Conservation (phyloP, 2,113 vertebrate genomes). For the Tautogolabrus adspersus region DNA sequence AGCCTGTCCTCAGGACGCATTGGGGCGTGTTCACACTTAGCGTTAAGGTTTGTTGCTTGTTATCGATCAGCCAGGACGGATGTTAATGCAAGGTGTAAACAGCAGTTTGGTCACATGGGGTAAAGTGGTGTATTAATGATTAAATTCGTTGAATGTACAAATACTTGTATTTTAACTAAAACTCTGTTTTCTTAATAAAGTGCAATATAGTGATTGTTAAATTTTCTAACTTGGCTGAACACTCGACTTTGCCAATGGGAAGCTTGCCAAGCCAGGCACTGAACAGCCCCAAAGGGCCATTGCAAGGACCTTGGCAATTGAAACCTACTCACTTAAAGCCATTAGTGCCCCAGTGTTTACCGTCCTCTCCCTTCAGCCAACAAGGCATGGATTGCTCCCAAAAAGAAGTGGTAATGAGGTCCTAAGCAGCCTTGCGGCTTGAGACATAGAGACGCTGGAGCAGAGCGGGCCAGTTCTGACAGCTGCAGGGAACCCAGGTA, state of each 20-base stretch:
- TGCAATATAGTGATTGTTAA: slow-evolving; percentile 19
- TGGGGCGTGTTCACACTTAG: too few relatives aligned
- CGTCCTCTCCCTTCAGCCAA: slow-evolving; percentile 70
- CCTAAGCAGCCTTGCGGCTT: slow-evolving; percentile 60
- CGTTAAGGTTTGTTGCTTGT: too few relatives aligned
- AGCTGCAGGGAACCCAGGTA: slow-evolving; percentile 64
- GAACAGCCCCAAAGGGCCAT: slow-evolving; percentile 65
- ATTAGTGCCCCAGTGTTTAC: slow-evolving; percentile 81
- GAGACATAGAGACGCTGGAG: slow-evolving; percentile 71
- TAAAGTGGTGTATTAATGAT: not conserved
- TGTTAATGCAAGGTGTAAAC: not conserved
- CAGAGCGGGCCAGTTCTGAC: slow-evolving; percentile 43
- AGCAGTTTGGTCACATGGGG: not conserved
- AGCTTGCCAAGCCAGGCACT: slow-evolving; percentile 49
- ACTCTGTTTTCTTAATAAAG: slow-evolving; percentile 19
- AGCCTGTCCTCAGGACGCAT: too few relatives aligned
- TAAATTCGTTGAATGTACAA: not conserved
- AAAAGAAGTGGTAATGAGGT: slow-evolving; percentile 81
- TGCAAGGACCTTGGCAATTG: slow-evolving; percentile 73
- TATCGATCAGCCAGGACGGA: too few relatives aligned
- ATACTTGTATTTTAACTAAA: not conserved
- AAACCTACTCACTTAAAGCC: slow-evolving; percentile 79
- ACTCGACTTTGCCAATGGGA: slow-evolving; percentile 52
- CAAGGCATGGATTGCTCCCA: slow-evolving; percentile 82
- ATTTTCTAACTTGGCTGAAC: slow-evolving; percentile 48